A percentile compares a stretch with the other conserved stretches of the same genome.
These are phyloP conservation scores for Drosophila acutilabella DNA, from an alignment of 2,888 invertebrate species.

Conservation along the genomic window DNA sequence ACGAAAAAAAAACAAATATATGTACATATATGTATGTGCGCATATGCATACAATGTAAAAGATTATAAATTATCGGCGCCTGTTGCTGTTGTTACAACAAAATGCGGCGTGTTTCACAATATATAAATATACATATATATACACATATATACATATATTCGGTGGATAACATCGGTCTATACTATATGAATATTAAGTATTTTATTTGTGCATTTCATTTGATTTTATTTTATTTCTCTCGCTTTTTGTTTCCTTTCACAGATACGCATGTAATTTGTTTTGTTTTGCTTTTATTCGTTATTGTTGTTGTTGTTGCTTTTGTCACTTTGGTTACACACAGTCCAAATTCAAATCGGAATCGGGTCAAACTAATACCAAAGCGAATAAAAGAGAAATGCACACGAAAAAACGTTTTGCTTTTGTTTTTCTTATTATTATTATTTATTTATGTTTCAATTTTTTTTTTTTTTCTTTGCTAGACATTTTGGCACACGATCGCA, in stretches of 20 bases:
- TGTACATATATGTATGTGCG: conserved; percentile 4
- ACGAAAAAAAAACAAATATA: conserved; percentile 3
- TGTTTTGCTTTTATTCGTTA: conserved; percentile 28
- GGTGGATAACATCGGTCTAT: conserved; percentile 13
- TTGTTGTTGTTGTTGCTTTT: conserved; percentile 29
- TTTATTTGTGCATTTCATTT: conserved; percentile 44
- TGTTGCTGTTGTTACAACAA: conserved; percentile 62
- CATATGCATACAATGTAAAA: conserved; percentile 41
- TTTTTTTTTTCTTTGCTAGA: conserved; percentile 29
- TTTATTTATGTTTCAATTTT: too few relatives aligned
- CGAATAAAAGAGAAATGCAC: conserved; percentile 53
- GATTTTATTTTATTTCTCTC: conserved; percentile 39
- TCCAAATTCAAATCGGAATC: conserved; percentile 64
- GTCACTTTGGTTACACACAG: conserved; percentile 50
- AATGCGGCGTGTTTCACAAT: conserved; percentile 65
- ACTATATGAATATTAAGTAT: conserved; percentile 38
- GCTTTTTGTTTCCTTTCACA: conserved; percentile 66
- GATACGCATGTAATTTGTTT: conserved; percentile 50
- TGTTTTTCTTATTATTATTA: not conserved
- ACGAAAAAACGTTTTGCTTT: conserved; percentile 47
- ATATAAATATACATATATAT: conserved; percentile 11
- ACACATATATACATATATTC: not conserved
- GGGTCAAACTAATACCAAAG: conserved; percentile 59
- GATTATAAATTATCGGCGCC: conserved; percentile 76
- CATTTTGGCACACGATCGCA: conserved; percentile 40